Evolutionary conservation across 2,888 invertebrate species (phyloP).

Genomic region (Rhamphomyia laevipes): DNA sequence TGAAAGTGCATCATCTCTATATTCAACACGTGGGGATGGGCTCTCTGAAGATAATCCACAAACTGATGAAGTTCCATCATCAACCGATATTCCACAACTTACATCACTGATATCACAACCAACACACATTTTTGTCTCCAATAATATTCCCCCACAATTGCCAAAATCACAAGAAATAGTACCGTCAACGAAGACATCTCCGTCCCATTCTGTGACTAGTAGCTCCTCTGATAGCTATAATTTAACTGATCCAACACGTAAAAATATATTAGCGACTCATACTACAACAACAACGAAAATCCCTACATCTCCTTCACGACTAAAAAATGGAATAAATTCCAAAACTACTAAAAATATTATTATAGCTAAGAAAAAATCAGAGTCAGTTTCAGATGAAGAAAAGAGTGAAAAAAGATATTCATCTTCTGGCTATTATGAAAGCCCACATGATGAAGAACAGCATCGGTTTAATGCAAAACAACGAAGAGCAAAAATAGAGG

Average conservation of each 20-base stretch:
- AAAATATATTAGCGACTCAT: neutral
- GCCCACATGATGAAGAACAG: constrained; percentile 52
- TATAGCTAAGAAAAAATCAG: constrained; percentile 35
- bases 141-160: neutral
- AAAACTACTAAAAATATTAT: constrained; percentile 5
- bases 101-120: neutral
- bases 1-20: constrained; percentile 73
- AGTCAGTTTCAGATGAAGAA: constrained; percentile 55
- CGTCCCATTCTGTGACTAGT: constrained; percentile 45
- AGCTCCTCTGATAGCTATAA: constrained; percentile 48
- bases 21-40: constrained; percentile 64
- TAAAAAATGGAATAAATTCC: constrained; percentile 9
- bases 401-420: constrained; percentile 55
- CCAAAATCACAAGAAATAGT: constrained; percentile 7
- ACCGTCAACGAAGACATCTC: constrained; percentile 26
- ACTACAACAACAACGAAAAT: constrained; percentile 6
- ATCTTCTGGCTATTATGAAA: constrained; percentile 64
- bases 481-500: constrained; percentile 48
- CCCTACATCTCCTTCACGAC: constrained; percentile 2
- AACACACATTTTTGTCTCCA: neutral
- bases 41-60: constrained; percentile 50
- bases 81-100: neutral
- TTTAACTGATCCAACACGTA: constrained; percentile 29
- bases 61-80: constrained; percentile 27
- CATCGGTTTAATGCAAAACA: constrained; percentile 20